Evolutionary conservation across 2,113 vertebrate species (phyloP).

Genomic region (Oxyruncus cristatus): DNA sequence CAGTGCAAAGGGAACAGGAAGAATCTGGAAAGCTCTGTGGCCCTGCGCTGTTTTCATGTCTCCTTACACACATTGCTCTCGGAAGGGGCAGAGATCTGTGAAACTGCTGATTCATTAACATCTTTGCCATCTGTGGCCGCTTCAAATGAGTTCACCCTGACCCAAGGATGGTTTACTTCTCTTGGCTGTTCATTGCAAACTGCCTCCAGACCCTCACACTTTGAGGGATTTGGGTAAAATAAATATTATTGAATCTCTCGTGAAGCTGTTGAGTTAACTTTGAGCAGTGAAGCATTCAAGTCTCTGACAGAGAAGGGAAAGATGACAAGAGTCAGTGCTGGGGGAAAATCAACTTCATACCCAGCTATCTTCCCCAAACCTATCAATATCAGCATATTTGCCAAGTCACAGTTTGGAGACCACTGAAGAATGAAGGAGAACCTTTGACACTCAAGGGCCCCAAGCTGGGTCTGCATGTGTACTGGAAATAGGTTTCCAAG

Average conservation of each 20-base stretch:
- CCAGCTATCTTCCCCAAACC: neutral
- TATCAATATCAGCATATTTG: neutral
- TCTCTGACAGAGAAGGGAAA: neutral
- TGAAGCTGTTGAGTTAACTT: neutral
- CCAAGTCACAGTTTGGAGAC: neutral
- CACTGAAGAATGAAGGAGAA: neutral
- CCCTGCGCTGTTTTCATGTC: neutral
- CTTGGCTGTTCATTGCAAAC: constrained; percentile 8
- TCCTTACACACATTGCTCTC: neutral
- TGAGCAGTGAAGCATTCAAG: neutral
- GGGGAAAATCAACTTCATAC: neutral
- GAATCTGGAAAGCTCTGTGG: neutral
- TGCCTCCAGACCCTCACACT: constrained; percentile 16
- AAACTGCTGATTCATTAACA: constrained; percentile 38
- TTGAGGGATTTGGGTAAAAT: neutral
- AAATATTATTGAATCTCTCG: neutral
- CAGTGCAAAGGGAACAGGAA: neutral
- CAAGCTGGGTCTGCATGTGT: neutral
- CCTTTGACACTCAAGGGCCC: neutral
- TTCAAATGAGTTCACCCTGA: constrained; percentile 2
- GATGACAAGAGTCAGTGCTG: neutral
- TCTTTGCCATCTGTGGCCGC: constrained; percentile 9
- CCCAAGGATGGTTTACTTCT: constrained; percentile 38
- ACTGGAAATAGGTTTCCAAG: neutral
- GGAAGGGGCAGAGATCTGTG: constrained; percentile 20